These are phyloP conservation scores for Mycteria americana DNA, from an alignment of 2,797 vertebrate species.

Conservation along the genomic window DNA sequence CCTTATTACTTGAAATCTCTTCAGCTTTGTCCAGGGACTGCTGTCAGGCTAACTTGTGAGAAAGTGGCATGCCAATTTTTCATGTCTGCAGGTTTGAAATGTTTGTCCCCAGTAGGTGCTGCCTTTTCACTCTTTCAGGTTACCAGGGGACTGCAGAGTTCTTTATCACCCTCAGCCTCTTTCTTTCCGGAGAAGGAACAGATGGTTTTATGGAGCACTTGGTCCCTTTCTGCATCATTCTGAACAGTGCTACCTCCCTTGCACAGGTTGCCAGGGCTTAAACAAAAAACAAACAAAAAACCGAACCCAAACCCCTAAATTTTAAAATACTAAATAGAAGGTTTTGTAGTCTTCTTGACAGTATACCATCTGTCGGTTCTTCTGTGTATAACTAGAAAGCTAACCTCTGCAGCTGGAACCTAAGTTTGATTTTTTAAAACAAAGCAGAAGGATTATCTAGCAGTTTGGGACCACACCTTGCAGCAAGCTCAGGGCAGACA, in stretches of 20 bases:
- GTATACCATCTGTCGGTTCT: background rate
- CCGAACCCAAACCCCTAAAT: background rate
- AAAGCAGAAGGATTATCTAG: background rate
- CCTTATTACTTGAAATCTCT: background rate
- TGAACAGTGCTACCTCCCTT: background rate
- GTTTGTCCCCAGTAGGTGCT: background rate
- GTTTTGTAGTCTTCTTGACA: background rate
- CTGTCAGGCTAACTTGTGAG: background rate
- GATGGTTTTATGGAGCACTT: background rate
- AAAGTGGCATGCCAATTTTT: background rate
- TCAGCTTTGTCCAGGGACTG: background rate
- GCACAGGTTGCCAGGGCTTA: background rate
- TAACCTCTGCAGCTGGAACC: background rate
- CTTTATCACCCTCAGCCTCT: background rate
- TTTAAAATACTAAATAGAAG: background rate
- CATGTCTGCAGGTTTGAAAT: background rate
- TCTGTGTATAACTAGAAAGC: background rate
- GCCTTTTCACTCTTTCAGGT: background rate
- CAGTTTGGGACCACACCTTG: background rate
- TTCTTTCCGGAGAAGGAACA: background rate
- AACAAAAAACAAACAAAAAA: background rate
- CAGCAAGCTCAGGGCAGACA: background rate
- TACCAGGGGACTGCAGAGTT: background rate
- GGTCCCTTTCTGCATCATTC: background rate
- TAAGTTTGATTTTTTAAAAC: background rate